Conservation (phyloP, 2,797 vertebrate genomes). For the Bradypodion pumilum region DNA sequence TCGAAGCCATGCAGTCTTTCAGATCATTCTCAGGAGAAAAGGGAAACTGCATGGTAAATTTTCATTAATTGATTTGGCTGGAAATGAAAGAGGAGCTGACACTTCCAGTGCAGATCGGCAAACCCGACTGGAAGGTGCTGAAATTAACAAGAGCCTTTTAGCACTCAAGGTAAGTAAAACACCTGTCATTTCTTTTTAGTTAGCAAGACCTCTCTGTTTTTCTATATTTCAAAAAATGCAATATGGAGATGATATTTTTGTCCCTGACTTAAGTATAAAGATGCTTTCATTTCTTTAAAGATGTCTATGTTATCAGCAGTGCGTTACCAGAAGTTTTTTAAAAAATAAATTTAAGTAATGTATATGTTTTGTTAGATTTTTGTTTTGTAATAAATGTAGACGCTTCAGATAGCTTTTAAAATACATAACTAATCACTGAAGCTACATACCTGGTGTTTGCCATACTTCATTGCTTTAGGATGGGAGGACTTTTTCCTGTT, state of each 20-base stretch:
- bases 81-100: constrained; percentile 96
- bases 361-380: neutral
- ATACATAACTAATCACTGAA: too few species aligned
- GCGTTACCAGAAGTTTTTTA: neutral
- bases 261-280: neutral
- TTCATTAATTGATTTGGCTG: constrained; percentile 96
- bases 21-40: constrained; percentile 93
- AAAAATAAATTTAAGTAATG: neutral
- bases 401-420: neutral
- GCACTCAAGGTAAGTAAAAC: constrained; percentile 89
- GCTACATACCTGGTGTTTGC: neutral
- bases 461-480: neutral
- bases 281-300: neutral
- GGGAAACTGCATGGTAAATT: constrained; percentile 98
- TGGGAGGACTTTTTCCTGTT: too few species aligned
- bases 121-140: constrained; percentile 94
- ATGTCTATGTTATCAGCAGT: neutral
- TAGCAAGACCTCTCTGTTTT: constrained; percentile 36
- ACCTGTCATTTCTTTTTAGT: constrained; percentile 40
- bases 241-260: neutral
- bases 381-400: neutral
- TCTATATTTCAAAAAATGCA: constrained; percentile 28
- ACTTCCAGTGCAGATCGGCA: constrained; percentile 96
- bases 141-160: constrained; percentile 99
- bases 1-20: constrained; percentile 96